A percentile compares a stretch with the other conserved stretches of the same genome.
phyloP scores from a whole-genome alignment of 1,140 invertebrate genomes.

The Conopomorpha cramerella region DNA sequence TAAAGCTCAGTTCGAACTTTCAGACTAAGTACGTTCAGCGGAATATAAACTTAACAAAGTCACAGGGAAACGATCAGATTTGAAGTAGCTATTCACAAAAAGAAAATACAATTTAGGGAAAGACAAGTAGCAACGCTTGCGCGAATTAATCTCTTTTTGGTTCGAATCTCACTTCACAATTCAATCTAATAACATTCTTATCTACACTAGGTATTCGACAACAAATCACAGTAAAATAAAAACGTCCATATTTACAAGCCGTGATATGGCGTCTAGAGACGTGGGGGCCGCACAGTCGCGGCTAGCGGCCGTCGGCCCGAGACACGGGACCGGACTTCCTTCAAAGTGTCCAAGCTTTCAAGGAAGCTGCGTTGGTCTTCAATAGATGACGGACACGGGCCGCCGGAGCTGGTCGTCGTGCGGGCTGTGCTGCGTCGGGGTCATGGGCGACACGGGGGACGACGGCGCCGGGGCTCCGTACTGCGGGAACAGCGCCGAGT shows the following conservation, averaged over 20 bases:
- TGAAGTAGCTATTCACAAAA: too few species aligned
- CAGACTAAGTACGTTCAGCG: too few species aligned
- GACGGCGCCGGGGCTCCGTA: constrained; percentile 28
- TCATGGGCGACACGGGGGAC: constrained; percentile 34
- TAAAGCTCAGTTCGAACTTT: too few species aligned
- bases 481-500: constrained; percentile 41
- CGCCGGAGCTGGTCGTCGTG: constrained; percentile 50
- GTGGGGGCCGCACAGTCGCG: too few species aligned
- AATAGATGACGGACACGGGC: constrained; percentile 54
- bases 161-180: constrained; percentile 51
- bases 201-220: constrained; percentile 8
- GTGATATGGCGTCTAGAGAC: too few species aligned
- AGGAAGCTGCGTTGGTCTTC: constrained; percentile 49
- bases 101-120: too few species aligned
- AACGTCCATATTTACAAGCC: constrained; percentile 31
- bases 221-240: constrained; percentile 43
- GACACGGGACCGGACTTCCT: too few species aligned
- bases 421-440: constrained; percentile 44
- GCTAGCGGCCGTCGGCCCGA: too few species aligned
- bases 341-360: too few species aligned
- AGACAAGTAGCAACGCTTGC: constrained; percentile 31
- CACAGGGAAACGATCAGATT: too few species aligned
- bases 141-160: constrained; percentile 54
- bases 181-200: background rate
- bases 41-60: too few species aligned